Conservation (phyloP, 2,797 vertebrate genomes). For the Ara ararauna region DNA sequence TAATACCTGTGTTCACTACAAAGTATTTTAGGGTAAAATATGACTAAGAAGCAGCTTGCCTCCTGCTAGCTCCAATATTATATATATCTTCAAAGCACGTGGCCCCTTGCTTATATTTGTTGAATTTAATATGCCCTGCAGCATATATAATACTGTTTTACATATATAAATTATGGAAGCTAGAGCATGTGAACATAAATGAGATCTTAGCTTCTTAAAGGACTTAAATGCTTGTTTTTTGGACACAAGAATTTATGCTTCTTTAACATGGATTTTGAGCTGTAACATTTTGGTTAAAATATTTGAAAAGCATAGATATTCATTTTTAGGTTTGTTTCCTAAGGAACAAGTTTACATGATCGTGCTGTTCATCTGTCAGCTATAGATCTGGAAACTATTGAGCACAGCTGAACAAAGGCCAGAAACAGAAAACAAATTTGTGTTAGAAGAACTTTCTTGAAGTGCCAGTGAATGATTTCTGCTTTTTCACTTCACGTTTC, state of each 20-base stretch:
- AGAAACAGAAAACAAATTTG: background rate
- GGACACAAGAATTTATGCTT: background rate
- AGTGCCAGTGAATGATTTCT: background rate
- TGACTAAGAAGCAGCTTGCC: background rate
- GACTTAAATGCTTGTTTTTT: background rate
- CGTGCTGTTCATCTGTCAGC: background rate
- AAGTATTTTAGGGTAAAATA: constrained; percentile 3
- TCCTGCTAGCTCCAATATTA: background rate
- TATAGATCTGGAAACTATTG: background rate
- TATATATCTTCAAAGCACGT: background rate
- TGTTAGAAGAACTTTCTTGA: background rate
- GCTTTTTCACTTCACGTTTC: background rate
- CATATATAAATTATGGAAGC: background rate
- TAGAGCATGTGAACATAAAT: background rate
- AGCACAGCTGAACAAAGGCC: background rate
- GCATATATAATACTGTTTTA: background rate
- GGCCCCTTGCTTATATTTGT: background rate
- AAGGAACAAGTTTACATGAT: background rate
- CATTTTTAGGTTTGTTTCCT: constrained; percentile 32
- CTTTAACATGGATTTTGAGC: background rate
- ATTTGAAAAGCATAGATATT: background rate
- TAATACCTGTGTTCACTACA: background rate
- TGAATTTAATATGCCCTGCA: background rate
- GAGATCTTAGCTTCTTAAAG: background rate
- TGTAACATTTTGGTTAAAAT: background rate